phyloP scores from a whole-genome alignment of 1,140 invertebrate genomes.

The Orchestia grillus region DNA sequence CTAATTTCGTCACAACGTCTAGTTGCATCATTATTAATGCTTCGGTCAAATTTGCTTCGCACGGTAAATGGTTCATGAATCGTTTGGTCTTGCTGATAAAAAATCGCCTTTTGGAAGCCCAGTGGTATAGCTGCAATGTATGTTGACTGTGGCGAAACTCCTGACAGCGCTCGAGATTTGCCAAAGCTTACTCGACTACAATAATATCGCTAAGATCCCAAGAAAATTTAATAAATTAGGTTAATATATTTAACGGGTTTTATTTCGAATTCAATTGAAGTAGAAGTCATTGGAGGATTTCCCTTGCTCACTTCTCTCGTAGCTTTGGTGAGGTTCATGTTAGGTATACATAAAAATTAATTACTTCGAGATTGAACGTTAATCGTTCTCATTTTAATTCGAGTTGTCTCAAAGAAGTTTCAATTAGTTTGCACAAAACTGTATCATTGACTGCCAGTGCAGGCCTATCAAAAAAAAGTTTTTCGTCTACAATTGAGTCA shows the following conservation, averaged over 20 bases:
- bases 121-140: not conserved
- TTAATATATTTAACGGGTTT: not conserved
- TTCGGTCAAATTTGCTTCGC: too few species aligned
- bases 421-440: not conserved
- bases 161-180: not conserved
- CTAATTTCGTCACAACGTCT: too few species aligned
- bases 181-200: not conserved
- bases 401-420: not conserved
- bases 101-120: too few species aligned
- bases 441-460: not conserved
- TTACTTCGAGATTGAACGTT: not conserved
- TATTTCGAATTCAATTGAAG: not conserved
- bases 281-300: not conserved
- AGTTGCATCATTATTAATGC: too few species aligned
- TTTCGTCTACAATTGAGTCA: too few species aligned
- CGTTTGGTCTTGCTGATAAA: too few species aligned
- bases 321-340: not conserved
- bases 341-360: not conserved
- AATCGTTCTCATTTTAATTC: not conserved
- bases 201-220: not conserved
- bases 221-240: not conserved
- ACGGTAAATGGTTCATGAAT: too few species aligned
- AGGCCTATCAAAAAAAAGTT: too few species aligned
- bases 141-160: not conserved
- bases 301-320: too few species aligned